Evolutionary conservation across 2,113 vertebrate genomes (phyloP).

Genomic region (Syrmaticus mikado): DNA sequence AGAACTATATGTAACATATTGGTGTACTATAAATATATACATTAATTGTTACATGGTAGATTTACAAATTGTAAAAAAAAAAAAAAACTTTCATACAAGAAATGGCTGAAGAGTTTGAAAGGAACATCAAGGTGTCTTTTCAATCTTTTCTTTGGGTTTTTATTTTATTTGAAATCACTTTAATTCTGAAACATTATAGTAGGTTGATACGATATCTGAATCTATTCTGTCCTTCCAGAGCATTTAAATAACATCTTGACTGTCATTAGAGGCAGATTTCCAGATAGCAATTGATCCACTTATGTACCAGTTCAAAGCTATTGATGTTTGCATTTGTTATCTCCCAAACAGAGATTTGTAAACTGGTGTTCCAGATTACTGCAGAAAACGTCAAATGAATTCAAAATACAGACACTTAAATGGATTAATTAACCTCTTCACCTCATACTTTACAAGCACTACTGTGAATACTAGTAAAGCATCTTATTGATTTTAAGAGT

Average conservation of each 20-base stretch:
- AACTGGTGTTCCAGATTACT: not conserved
- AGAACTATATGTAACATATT: fast-evolving
- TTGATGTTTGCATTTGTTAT: not conserved
- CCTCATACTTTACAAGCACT: not conserved
- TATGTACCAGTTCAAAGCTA: not conserved
- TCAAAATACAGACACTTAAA: conserved; percentile 18
- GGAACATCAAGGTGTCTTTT: not conserved
- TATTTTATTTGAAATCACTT: not conserved
- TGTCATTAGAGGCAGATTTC: not conserved
- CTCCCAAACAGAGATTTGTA: not conserved
- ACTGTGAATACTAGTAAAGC: conserved; percentile 31
- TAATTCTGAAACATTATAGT: not conserved
- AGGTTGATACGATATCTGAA: not conserved
- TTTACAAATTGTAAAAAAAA: not conserved
- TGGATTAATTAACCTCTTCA: conserved; percentile 50
- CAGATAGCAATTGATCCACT: not conserved
- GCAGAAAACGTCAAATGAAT: conserved; percentile 23
- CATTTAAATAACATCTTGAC: not conserved
- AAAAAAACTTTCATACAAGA: not conserved
- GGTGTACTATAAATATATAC: not conserved
- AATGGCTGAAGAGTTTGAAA: not conserved
- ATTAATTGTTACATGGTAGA: not conserved
- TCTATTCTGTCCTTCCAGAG: not conserved
- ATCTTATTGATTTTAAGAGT: conserved; percentile 57
- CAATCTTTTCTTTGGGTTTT: fast-evolving